Evolutionary conservation across 64 coral and sea anemone genomes (phyloP).

Genomic region (Dendronephthya gigantea): DNA sequence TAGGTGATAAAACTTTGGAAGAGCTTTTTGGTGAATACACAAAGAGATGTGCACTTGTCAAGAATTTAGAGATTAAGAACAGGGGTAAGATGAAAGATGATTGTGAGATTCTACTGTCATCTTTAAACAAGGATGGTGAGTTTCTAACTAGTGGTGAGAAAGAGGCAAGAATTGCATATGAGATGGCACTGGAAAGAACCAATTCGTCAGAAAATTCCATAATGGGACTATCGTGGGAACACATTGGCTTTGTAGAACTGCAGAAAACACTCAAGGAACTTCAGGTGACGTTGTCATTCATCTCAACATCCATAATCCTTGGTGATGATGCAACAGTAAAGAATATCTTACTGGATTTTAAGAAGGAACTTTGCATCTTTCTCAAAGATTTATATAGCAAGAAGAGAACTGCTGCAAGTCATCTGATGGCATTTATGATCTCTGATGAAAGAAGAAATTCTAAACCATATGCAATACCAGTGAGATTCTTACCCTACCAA

Average conservation of each 20-base stretch:
- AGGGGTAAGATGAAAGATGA: neutral
- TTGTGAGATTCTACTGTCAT: neutral
- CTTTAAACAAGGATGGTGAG: neutral
- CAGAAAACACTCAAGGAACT: neutral
- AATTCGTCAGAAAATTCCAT: neutral
- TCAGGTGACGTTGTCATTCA: neutral
- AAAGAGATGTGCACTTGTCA: neutral
- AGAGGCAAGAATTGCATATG: constrained; percentile 18
- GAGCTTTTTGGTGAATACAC: neutral
- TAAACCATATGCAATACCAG: constrained; percentile 49
- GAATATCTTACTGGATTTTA: neutral
- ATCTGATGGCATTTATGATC: constrained; percentile 46
- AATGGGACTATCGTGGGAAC: constrained; percentile 17
- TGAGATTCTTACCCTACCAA: constrained; percentile 30
- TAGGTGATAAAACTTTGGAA: neutral
- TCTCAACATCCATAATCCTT: neutral
- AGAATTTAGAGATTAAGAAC: neutral
- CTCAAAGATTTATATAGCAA: constrained; percentile 19
- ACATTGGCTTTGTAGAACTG: constrained; percentile 7
- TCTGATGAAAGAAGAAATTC: constrained; percentile 37
- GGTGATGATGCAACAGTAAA: neutral
- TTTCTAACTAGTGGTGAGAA: neutral
- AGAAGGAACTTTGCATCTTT: neutral
- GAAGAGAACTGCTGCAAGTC: constrained; percentile 34
- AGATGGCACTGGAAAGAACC: neutral